Base-by-base conservation (phyloP, 2,113 vertebrate genomes). In the Python bivittatus region DNA sequence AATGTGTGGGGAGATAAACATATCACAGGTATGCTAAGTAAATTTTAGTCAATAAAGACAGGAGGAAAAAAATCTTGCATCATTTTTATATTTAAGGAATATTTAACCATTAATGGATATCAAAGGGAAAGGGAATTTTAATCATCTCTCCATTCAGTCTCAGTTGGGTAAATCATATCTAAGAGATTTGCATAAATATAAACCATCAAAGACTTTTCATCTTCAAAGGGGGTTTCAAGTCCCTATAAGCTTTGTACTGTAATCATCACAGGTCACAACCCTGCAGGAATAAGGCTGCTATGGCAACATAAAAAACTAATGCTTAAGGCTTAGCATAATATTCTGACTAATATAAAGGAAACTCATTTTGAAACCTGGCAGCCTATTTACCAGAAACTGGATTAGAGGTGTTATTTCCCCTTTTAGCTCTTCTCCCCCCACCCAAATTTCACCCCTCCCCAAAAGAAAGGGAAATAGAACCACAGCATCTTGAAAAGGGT, bases 151-250 rank as follows among this genome's bases (percentile, higher is more conserved):
- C 98, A 99, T 99, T 99, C 99, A 99, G 99, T 99, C 99, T 99
- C 99, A 99, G 99, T 99, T 98, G 99, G 99, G 99, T 99, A 99
- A 99, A 99, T 99, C 99, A 99, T 99, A 99, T 99, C 99, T 99
- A 98, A 98, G 99, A 99, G 99, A 99, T 99, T 99, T 99, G 99
- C 99, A 99, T 99, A 99, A 99, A 99, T 99, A 99, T 99, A 99
- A 99, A 99, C 99, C 99, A 99, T 99, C 99, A 99, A 99, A 99
- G 99, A 99, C 99, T 99, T 99, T 99, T 99, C 99, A 99, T 99
- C 99, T 99, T 99, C 99, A 99, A 99, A 99, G 99, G 98, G 98
- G 98, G 99, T 99, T 99, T 99, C 98, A 98, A 99, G 99, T 99
- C 99, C 99, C 98, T 99, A 99, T 99, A 98, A 99, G 99, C 99